These are phyloP conservation scores for Poecile montanus DNA, from an alignment of 2,797 vertebrate species.

Conservation along the genomic window DNA sequence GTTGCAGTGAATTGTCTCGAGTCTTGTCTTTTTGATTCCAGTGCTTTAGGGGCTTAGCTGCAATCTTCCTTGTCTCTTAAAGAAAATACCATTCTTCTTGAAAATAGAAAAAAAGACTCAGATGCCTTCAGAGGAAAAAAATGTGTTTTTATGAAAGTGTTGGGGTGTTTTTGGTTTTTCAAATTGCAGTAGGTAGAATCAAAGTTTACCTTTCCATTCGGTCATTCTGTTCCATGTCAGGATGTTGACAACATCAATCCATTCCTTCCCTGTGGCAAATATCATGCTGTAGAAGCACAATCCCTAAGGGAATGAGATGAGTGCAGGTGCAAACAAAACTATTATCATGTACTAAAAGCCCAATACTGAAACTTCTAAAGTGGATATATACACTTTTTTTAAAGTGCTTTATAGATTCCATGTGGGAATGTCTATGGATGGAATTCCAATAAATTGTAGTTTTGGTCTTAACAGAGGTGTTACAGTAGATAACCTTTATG, in stretches of 20 bases:
- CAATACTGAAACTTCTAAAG: not conserved
- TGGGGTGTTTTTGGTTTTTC: not conserved
- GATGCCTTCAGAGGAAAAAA: not conserved
- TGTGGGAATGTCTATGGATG: not conserved
- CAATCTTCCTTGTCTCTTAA: not conserved
- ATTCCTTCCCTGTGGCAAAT: not conserved
- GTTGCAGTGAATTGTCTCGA: not conserved
- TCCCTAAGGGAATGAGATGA: not conserved
- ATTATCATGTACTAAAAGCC: not conserved
- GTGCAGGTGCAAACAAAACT: not conserved
- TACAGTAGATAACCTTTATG: not conserved
- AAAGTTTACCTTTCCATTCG: not conserved
- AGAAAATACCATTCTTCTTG: not conserved
- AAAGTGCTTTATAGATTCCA: not conserved
- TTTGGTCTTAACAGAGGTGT: not conserved
- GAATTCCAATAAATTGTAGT: not conserved
- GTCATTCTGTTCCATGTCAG: not conserved
- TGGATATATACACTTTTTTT: not conserved
- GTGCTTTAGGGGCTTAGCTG: not conserved
- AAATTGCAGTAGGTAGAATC: not conserved
- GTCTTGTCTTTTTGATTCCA: not conserved
- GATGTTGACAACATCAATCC: not conserved
- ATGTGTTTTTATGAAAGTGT: not conserved
- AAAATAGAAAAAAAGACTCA: not conserved
- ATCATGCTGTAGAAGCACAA: rapidly evolving